Conservation (phyloP, 2,113 vertebrate genomes). For the Arizona elegans region DNA sequence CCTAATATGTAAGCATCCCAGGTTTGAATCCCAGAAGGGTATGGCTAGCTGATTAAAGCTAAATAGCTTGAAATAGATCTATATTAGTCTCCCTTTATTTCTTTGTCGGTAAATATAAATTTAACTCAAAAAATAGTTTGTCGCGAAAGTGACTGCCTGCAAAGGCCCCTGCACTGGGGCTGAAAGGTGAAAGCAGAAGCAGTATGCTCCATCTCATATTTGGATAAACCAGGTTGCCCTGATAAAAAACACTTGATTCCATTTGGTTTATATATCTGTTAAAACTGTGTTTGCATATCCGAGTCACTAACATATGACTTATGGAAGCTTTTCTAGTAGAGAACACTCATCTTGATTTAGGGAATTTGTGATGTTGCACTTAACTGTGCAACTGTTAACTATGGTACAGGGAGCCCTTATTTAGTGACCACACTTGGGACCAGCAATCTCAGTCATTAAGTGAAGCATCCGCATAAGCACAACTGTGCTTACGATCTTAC, state of each 20-base stretch:
- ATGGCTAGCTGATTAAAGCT: no score
- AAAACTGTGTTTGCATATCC: background rate
- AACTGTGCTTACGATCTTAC: background rate
- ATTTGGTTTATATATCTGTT: background rate
- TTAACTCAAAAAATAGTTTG: no score
- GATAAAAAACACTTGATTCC: background rate
- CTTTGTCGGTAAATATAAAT: no score
- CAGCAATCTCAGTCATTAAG: background rate
- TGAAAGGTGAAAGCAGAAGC: no score
- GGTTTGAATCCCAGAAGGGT: no score
- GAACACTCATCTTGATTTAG: background rate
- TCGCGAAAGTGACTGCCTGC: no score
- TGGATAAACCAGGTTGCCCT: no score
- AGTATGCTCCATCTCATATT: no score
- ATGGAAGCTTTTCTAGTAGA: background rate
- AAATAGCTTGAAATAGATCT: no score
- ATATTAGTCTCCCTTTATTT: no score
- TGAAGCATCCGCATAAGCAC: background rate
- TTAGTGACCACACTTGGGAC: background rate
- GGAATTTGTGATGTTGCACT: background rate
- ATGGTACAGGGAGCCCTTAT: background rate
- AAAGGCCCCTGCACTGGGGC: no score
- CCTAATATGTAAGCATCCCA: no score
- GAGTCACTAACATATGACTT: background rate
- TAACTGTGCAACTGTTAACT: background rate